Base-by-base conservation (phyloP, 2,797 vertebrate genomes). In the Coregonus ussuriensis region DNA sequence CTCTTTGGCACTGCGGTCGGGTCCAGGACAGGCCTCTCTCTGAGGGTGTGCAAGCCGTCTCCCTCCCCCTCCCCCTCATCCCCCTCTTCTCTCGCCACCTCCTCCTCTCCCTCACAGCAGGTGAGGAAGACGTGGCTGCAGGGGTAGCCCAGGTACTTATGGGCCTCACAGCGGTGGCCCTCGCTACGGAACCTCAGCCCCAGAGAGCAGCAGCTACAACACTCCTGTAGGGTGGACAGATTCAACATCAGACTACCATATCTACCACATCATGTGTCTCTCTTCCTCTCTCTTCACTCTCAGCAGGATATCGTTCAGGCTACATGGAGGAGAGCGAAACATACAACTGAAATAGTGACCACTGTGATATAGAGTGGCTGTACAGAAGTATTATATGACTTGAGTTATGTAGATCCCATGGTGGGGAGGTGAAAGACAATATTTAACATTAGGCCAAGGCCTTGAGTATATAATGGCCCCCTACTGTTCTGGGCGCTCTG, bases 141-240 rank as follows among this genome's bases (percentile, higher is more conserved):
- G 78, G 95, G 95, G 86, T 95, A 95, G 85, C 95, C 96, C 87
- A 98, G 92, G 83, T 93, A 92, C 51, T 89, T 91, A 83, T 90
- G 96, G 82, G 95, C 93, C 84, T 95, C 93, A 0, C 97, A 99
- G 54, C 37, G 83, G 16, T 93, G 93, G 4, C 94, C 94, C 76
- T 96, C 95, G 0, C 81, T 91, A 75, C 82, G 91, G 52, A 97
- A 83, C 0, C 90, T 93, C 79, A 97, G 92, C 13, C 97, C 97
- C 86, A 98, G 87, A 18, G 91, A 91, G 79, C 97, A 99, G 90
- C 97, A 99, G 81, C 94, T 94, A 4, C 97, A 99, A 92, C 97
- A 99, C 89, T 97, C 96, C 97, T 99, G 90, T 6, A 51, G 83
- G 79, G 77, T 74, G 80, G 63, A 82, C 53, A 76, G 52, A 53